These are phyloP conservation scores for Metellina segmentata DNA, from an alignment of 2,888 invertebrate genomes.

Conservation along the genomic window DNA sequence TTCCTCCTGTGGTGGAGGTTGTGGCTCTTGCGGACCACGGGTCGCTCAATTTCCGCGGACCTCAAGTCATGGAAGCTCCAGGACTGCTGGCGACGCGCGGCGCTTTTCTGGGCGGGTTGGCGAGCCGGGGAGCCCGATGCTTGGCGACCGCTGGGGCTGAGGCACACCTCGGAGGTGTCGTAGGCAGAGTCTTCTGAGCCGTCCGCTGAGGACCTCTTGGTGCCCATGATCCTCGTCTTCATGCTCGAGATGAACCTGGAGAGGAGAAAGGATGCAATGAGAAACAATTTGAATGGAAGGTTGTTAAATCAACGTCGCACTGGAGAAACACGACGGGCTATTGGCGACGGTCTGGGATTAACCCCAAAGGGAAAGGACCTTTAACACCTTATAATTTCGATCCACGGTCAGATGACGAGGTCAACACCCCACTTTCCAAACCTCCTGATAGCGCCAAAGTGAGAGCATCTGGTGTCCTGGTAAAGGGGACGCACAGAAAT, in stretches of 20 bases:
- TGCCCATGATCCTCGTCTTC: conserved; percentile 61
- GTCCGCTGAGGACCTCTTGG: conserved; percentile 67
- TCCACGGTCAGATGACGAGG: no score
- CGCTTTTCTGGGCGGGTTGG: conserved; percentile 17
- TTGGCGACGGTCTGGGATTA: no score
- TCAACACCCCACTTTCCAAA: no score
- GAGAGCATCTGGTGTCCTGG: no score
- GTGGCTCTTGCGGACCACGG: conserved; percentile 39
- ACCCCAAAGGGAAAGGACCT: no score
- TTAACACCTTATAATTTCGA: no score
- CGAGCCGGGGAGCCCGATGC: conserved; percentile 13
- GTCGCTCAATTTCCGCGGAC: conserved; percentile 51
- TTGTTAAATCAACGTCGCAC: no score
- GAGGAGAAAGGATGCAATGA: not conserved
- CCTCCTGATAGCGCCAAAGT: no score
- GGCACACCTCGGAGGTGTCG: conserved; percentile 76
- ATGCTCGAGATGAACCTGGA: conserved; percentile 68
- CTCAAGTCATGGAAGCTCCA: conserved; percentile 76
- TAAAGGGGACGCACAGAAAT: no score
- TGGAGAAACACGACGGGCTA: no score
- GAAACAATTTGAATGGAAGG: not conserved
- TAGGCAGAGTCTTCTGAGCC: conserved; percentile 76
- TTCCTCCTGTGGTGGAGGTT: conserved; percentile 34
- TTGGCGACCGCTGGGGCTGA: conserved; percentile 71
- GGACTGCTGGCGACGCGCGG: conserved; percentile 68